phyloP scores from a whole-genome alignment of 2,888 invertebrate genomes.

The Buathra laborator region DNA sequence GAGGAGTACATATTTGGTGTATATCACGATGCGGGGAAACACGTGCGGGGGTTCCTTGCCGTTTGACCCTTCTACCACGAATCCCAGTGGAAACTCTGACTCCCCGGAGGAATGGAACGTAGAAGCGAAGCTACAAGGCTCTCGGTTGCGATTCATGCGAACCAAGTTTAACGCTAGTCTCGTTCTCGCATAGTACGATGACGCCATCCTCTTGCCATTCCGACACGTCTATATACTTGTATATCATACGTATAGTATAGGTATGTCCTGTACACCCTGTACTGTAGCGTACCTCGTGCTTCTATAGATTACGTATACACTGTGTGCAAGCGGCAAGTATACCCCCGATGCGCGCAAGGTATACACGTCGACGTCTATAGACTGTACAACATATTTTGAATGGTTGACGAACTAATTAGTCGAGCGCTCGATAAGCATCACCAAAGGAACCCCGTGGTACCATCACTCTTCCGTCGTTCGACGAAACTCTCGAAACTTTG shows the following conservation, averaged over 20 bases:
- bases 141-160: slow-evolving; percentile 32
- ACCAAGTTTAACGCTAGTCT: slow-evolving; percentile 33
- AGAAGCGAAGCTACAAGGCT: slow-evolving; percentile 27
- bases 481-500: slow-evolving; percentile 24
- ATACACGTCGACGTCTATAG: slow-evolving; percentile 10
- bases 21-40: slow-evolving; percentile 28
- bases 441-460: background rate
- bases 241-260: background rate
- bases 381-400: slow-evolving; percentile 33
- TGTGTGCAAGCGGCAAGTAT: slow-evolving; percentile 11
- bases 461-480: background rate
- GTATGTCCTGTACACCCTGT: background rate
- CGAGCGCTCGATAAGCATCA: slow-evolving; percentile 48
- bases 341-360: background rate
- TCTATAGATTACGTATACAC: slow-evolving; percentile 11
- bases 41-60: background rate
- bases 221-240: background rate
- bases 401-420: slow-evolving; percentile 62
- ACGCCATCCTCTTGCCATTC: background rate
- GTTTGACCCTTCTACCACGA: slow-evolving; percentile 54
- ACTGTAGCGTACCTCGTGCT: background rate
- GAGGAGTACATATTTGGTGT: background rate
- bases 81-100: slow-evolving; percentile 34
- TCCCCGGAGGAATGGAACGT: slow-evolving; percentile 21
- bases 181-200: slow-evolving; percentile 26